These are phyloP conservation scores for Erannis defoliaria DNA, from an alignment of 2,888 invertebrate species.

Conservation along the genomic window DNA sequence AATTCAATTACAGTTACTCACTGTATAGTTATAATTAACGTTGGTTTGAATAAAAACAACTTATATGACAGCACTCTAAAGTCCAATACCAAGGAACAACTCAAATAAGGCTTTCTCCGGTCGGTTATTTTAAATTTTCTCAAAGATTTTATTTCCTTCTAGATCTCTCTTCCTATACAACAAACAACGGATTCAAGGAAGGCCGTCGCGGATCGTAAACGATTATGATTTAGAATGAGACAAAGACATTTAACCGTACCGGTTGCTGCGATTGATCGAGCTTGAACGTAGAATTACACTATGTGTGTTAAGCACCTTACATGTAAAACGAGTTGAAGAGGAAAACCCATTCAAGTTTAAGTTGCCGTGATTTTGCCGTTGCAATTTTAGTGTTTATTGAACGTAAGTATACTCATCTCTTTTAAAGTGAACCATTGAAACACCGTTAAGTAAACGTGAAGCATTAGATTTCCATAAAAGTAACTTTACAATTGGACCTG, in stretches of 20 bases:
- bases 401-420: no score
- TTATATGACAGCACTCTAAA: not conserved
- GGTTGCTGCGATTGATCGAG: conserved; percentile 5
- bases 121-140: conserved; percentile 14
- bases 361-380: not conserved
- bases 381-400: not conserved
- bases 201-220: conserved; percentile 37
- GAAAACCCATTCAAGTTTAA: conserved; percentile 2
- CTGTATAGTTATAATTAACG: no score
- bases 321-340: not conserved
- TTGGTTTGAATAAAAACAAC: not conserved
- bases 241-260: conserved; percentile 17
- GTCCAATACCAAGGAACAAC: not conserved
- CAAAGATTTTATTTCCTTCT: no score
- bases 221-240: conserved; percentile 5
- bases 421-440: no score
- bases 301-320: not conserved
- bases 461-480: no score
- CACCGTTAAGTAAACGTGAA: not conserved
- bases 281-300: not conserved
- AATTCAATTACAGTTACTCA: no score
- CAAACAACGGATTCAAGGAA: conserved; percentile 21
- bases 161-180: not conserved
- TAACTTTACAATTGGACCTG: no score
- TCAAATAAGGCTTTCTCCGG: conserved; percentile 32